These are phyloP conservation scores for Penelope pileata DNA, from an alignment of 2,113 vertebrate genomes.

Conservation along the genomic window DNA sequence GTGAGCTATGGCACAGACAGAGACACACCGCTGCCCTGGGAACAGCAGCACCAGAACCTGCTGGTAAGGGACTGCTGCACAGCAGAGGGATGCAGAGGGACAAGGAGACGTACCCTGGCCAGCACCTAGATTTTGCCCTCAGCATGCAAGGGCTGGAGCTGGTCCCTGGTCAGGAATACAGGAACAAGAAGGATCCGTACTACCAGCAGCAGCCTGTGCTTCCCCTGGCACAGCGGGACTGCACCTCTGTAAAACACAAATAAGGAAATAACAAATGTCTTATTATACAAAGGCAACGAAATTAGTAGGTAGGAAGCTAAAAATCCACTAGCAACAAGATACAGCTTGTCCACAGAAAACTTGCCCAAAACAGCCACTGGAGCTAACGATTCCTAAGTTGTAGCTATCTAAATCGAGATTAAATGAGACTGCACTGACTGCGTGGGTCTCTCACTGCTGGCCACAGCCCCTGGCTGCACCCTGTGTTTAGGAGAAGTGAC, in stretches of 20 bases:
- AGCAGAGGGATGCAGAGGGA: rapidly evolving
- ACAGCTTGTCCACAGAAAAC: background rate
- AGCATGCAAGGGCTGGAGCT: background rate
- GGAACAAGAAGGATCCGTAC: background rate
- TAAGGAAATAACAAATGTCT: background rate
- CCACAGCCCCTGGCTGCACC: background rate
- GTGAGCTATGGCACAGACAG: background rate
- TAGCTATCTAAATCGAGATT: rapidly evolving
- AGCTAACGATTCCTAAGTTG: background rate
- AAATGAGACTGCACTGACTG: rapidly evolving
- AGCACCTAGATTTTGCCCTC: background rate
- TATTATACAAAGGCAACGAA: background rate
- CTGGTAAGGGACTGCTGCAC: background rate
- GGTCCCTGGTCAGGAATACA: background rate
- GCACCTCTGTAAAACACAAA: background rate
- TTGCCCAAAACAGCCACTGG: background rate
- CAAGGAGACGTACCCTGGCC: background rate
- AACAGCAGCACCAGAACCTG: too few relatives aligned
- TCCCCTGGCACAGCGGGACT: background rate
- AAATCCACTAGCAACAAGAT: background rate
- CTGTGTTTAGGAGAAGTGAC: background rate
- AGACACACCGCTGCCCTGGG: background rate
- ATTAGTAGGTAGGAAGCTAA: background rate
- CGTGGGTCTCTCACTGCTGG: background rate
- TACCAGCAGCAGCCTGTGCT: background rate